Evolutionary conservation across 1,140 invertebrate genomes (phyloP).

Genomic region (Drosophila gunungcola): DNA sequence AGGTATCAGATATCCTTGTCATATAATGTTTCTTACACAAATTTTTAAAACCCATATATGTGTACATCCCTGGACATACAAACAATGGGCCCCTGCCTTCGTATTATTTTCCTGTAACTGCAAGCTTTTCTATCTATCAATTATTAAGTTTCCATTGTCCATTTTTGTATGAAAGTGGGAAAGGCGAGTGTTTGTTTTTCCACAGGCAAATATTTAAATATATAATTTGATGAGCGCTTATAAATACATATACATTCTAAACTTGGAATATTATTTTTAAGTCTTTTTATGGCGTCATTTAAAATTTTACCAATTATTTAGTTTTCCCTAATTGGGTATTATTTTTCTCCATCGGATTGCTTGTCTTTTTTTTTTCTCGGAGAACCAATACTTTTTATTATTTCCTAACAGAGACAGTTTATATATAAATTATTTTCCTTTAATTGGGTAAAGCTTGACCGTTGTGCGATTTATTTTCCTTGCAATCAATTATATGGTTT

Average conservation of each 20-base stretch:
- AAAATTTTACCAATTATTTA: neutral
- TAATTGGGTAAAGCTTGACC: conserved; percentile 4
- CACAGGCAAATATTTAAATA: neutral
- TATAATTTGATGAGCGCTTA: neutral
- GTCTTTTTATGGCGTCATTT: neutral
- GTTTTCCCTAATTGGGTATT: neutral
- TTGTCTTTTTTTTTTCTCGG: neutral
- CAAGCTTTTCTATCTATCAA: neutral
- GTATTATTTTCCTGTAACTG: neutral
- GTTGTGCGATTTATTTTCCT: neutral
- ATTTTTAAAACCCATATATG: neutral
- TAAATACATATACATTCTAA: neutral
- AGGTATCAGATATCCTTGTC: neutral
- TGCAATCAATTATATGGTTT: conserved; percentile 5
- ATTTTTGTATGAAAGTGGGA: neutral
- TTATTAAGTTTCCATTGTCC: neutral
- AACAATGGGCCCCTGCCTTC: neutral
- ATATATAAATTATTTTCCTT: neutral
- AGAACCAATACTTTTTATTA: no score
- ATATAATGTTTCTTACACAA: neutral
- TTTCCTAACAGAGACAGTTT: no score
- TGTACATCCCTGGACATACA: no score
- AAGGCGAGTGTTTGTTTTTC: neutral
- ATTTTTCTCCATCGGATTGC: neutral
- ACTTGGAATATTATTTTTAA: neutral